Conservation (phyloP, 2,797 vertebrate species). For the Malacoraja senta region DNA sequence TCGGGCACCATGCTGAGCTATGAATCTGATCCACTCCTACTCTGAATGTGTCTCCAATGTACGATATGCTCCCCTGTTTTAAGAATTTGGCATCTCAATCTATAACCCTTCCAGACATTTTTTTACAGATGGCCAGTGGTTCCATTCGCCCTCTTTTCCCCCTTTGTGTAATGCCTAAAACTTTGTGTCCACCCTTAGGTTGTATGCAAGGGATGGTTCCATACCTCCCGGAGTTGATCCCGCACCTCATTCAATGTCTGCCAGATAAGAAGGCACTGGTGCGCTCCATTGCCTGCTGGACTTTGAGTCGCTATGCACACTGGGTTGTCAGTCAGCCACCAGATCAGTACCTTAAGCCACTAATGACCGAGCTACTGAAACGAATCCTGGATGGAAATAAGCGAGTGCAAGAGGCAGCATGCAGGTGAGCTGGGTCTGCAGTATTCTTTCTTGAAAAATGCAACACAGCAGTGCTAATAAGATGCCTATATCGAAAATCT, state of each 20-base stretch:
- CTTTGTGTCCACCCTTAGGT: slow-evolving; percentile 53
- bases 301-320: slow-evolving; percentile 86
- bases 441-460: neutral
- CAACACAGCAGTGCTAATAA: no score
- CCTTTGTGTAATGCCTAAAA: neutral
- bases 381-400: slow-evolving; percentile 90
- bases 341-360: slow-evolving; percentile 79
- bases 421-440: slow-evolving; percentile 62
- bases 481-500: no score
- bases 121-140: neutral
- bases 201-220: slow-evolving; percentile 95
- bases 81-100: neutral
- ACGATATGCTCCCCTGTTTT: neutral
- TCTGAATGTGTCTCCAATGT: neutral
- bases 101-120: neutral
- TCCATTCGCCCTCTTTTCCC: neutral
- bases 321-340: slow-evolving; percentile 89
- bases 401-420: slow-evolving; percentile 85
- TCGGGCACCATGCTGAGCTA: neutral
- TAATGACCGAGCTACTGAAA: slow-evolving; percentile 89
- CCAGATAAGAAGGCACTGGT: slow-evolving; percentile 88
- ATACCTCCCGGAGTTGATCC: slow-evolving; percentile 84
- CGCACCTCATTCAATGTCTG: slow-evolving; percentile 83
- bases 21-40: neutral
- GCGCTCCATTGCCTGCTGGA: slow-evolving; percentile 93